Evolutionary conservation across 2,797 vertebrate genomes (phyloP).

Genomic region (Anomalospiza imberbis): DNA sequence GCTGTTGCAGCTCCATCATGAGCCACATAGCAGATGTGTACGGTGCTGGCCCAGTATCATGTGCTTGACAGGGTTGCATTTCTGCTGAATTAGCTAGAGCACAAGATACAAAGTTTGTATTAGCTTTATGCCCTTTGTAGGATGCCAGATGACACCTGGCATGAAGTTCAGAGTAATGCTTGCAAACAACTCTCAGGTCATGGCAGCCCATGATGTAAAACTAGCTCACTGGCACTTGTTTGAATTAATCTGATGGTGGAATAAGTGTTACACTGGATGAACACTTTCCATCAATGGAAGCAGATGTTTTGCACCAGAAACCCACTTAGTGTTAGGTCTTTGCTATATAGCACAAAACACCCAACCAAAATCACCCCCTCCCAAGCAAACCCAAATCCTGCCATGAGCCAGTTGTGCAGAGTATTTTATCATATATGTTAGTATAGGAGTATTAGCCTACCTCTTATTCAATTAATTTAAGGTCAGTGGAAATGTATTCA

Average conservation of each 20-base stretch:
- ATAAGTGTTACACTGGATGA: not conserved
- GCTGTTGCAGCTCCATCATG: not conserved
- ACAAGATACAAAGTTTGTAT: not conserved
- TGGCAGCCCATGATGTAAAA: not conserved
- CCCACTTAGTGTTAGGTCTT: not conserved
- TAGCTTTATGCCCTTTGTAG: conserved; percentile 17
- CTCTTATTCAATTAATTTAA: not conserved
- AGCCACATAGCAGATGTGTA: not conserved
- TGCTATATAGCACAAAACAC: not conserved
- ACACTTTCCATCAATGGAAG: not conserved
- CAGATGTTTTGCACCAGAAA: not conserved
- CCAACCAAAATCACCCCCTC: not conserved
- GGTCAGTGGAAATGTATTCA: not conserved
- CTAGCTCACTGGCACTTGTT: not conserved
- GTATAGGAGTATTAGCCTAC: not conserved
- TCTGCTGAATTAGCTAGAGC: conserved; percentile 28
- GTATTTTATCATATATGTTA: not conserved
- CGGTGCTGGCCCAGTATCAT: not conserved
- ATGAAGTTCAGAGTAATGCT: not conserved
- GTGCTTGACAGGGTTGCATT: not conserved
- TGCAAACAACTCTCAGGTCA: not conserved
- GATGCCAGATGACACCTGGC: not conserved
- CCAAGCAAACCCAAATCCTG: not conserved
- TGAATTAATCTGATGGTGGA: not conserved
- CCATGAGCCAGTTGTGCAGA: not conserved